phyloP scores from a whole-genome alignment of 2,888 invertebrate genomes.

The Drosophila prostipennis region DNA sequence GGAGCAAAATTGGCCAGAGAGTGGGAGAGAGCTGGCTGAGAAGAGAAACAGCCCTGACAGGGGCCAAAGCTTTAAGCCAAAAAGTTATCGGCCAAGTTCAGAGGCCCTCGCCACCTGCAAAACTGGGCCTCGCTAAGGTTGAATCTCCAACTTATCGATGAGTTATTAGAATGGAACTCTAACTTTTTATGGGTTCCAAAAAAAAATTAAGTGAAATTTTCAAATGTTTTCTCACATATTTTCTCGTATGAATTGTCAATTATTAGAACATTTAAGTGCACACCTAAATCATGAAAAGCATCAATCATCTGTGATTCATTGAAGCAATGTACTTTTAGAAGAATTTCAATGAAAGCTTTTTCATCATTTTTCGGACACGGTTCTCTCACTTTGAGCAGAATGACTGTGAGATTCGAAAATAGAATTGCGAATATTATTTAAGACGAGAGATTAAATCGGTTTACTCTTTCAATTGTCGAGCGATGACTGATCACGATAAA shows the following conservation, averaged over 20 bases:
- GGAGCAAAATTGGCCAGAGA: background rate
- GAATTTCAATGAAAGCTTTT: conserved; percentile 19
- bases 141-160: background rate
- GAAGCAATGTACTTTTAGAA: conserved; percentile 11
- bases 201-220: too few species aligned
- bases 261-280: background rate
- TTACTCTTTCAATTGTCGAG: conserved; percentile 8
- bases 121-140: background rate
- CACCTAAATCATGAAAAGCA: background rate
- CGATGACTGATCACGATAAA: conserved; percentile 15
- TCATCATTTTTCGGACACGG: conserved; percentile 10
- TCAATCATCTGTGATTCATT: conserved; percentile 18
- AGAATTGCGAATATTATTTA: conserved; percentile 11
- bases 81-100: conserved; percentile 41
- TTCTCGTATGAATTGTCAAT: background rate
- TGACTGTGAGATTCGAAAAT: conserved; percentile 28
- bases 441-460: conserved; percentile 11
- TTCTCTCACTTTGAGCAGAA: conserved; percentile 1
- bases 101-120: conserved; percentile 15
- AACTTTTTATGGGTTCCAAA: background rate
- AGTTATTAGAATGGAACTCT: background rate
- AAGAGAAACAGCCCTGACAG: conserved; percentile 23
- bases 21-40: background rate
- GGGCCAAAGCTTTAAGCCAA: conserved; percentile 24
- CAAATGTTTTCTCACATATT: too few species aligned